A percentile compares a stretch with the other conserved stretches of the same genome.
Conservation (phyloP, 2,113 vertebrate species). For the Lonchura striata region DNA sequence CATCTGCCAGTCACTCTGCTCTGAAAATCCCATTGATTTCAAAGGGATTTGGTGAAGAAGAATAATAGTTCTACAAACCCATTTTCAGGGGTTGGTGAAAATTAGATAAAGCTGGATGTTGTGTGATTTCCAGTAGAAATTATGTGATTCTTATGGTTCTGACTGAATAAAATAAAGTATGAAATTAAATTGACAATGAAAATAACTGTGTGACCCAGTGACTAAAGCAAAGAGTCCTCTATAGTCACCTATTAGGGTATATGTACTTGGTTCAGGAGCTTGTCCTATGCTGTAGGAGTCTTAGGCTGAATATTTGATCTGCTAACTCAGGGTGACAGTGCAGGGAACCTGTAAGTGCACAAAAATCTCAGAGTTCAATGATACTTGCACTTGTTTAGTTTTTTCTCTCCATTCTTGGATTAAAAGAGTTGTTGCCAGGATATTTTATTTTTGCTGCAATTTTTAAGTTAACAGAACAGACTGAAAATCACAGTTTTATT, state of each 20-base stretch:
- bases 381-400: not conserved
- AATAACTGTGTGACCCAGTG: not conserved
- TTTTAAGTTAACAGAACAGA: not conserved
- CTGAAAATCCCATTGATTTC: slow-evolving; percentile 40
- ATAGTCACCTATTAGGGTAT: not conserved
- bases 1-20: not conserved
- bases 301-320: not conserved
- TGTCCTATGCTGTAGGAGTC: not conserved
- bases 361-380: not conserved
- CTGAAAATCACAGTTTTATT: not conserved
- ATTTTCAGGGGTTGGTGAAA: not conserved
- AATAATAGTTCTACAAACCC: not conserved
- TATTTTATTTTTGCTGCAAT: not conserved
- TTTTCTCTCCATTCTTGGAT: not conserved
- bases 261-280: not conserved
- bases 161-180: not conserved
- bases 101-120: not conserved
- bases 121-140: slow-evolving; percentile 4
- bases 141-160: not conserved
- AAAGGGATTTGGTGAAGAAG: not conserved
- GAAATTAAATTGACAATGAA: not conserved
- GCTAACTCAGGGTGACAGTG: not conserved
- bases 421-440: not conserved
- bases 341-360: not conserved
- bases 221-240: not conserved